Base-by-base conservation (phyloP, 2,797 vertebrate species). In the Premnoplex brunnescens region DNA sequence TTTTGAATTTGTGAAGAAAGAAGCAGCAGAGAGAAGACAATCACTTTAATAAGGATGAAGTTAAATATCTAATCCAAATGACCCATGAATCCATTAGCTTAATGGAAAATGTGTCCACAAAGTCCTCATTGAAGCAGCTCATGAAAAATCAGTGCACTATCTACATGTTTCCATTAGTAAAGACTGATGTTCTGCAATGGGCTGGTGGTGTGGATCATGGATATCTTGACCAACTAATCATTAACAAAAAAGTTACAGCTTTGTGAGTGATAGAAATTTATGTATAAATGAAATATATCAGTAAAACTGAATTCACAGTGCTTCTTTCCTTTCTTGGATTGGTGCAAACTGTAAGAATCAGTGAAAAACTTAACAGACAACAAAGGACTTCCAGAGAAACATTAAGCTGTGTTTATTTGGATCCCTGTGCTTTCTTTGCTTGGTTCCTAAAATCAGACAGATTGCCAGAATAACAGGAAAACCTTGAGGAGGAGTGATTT, bases 31-130 rank as follows among this genome's bases (percentile, higher is more conserved):
- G 21, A 56, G 67, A 93, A 87, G 44, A 14, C 20, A 75, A 79
- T 49, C 43, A 41, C 7, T 63, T 91, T 88, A 91, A 94, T 85
- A 94, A 85, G 62, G 68, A 96, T 56, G 24, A 58, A 93, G 41
- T 88, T 93, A 56, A 41, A 80, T 13, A 26, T 89, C 82, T 88
- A 74, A 80, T 91, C 60, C 62, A 91, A 93, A 96, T 89, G 93
- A 96, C 72, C 64, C 85, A 85, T 88, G 62, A 93, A 91, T 77
- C 41, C 69, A 58, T 75, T 83, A 46, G 28, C 72, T 43, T 93
- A 82, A 76, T 90, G 67, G 74, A 84, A 52, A 94, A 78, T 69
- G 59, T 69, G 44, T 83, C 72, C 5, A 4, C 37, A 71, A 85
- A 85, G 44, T 85, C 87, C 64, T 88, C 37, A 67, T 3, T 79